Evolutionary conservation across 2,888 invertebrate genomes (phyloP).

Genomic region (Netelia melanura): DNA sequence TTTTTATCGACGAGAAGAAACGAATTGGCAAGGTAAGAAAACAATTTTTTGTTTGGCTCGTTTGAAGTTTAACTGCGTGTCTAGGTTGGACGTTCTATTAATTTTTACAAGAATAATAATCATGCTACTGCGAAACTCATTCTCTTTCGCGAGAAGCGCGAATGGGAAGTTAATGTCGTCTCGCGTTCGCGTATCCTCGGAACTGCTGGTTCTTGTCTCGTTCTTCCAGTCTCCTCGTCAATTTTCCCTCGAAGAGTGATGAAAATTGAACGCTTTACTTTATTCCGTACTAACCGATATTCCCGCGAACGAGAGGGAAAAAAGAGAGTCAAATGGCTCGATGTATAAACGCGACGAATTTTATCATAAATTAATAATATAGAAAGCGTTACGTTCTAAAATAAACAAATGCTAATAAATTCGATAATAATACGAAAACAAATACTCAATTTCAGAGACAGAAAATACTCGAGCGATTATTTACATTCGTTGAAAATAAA

Average conservation of each 20-base stretch:
- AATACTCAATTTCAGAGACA: not conserved
- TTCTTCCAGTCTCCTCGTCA: not conserved
- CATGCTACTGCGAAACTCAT: slow-evolving; percentile 31
- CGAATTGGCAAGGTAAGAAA: not conserved
- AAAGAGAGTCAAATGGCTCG: not conserved
- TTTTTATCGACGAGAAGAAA: not conserved
- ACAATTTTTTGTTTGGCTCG: not conserved
- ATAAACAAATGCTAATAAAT: not conserved
- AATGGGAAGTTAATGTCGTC: slow-evolving; percentile 3
- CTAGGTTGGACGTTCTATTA: not conserved
- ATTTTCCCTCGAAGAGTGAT: slow-evolving; percentile 23
- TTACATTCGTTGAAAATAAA: too few relatives aligned
- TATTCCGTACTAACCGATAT: slow-evolving; percentile 10
- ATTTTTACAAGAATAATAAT: slow-evolving; percentile 42
- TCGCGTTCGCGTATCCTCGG: slow-evolving; percentile 22
- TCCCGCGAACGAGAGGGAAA: not conserved
- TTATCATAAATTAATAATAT: too few relatives aligned
- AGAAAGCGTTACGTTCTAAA: too few relatives aligned
- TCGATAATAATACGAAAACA: not conserved
- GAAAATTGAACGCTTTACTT: slow-evolving; percentile 38
- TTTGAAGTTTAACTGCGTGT: slow-evolving; percentile 6
- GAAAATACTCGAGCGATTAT: not conserved
- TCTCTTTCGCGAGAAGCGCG: slow-evolving; percentile 38
- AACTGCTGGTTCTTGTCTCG: slow-evolving; percentile 16
- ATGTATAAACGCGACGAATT: not conserved